Evolutionary conservation across 2,888 invertebrate genomes (phyloP).

Genomic region (Dicyrtomina minuta): DNA sequence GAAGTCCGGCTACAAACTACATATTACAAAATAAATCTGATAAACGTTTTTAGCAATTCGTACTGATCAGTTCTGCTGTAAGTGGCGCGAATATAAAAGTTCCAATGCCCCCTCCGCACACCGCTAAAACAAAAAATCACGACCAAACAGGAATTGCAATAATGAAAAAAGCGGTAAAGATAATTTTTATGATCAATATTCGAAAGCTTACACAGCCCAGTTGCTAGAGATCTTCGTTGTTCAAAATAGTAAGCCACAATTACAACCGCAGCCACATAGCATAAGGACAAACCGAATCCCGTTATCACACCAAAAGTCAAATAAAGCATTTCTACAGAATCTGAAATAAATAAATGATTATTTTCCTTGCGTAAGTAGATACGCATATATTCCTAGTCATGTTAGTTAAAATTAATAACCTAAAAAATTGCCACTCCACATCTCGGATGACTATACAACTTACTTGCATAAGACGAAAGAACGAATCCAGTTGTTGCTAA

Average conservation of each 20-base stretch:
- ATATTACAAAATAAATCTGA: too few species aligned
- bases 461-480: constrained; percentile 66
- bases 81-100: constrained; percentile 83
- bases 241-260: constrained; percentile 89
- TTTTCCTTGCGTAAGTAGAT: too few species aligned
- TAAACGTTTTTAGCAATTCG: too few species aligned
- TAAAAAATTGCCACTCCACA: too few species aligned
- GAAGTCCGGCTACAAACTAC: neutral
- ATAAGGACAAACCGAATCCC: constrained; percentile 80
- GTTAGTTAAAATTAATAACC: constrained; percentile 1
- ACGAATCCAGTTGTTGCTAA: constrained; percentile 75
- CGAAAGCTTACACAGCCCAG: constrained; percentile 82
- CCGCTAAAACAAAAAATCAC: too few species aligned
- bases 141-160: too few species aligned
- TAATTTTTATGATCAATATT: too few species aligned
- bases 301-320: constrained; percentile 80
- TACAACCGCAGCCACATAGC: constrained; percentile 82
- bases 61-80: constrained; percentile 67
- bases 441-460: constrained; percentile 24
- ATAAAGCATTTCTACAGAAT: constrained; percentile 74
- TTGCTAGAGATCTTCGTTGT: constrained; percentile 78
- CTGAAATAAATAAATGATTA: constrained; percentile 55
- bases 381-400: too few species aligned
- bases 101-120: constrained; percentile 84
- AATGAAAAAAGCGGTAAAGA: too few species aligned